Conservation (phyloP, 1,140 invertebrate species). For the Manduca sexta region DNA sequence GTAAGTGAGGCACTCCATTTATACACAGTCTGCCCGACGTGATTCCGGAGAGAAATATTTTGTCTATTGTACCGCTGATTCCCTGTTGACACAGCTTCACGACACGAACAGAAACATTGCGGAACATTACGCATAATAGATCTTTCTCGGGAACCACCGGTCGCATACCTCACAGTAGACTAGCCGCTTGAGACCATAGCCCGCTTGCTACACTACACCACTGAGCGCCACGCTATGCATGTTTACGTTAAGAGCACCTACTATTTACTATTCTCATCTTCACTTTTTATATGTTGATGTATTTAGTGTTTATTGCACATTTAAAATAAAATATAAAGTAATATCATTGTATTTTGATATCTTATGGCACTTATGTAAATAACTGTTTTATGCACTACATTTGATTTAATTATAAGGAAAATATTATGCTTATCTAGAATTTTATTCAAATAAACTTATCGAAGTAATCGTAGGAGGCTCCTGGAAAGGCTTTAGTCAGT, state of each 20-base stretch:
- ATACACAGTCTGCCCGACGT: slow-evolving; percentile 70
- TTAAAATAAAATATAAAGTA: slow-evolving; percentile 19
- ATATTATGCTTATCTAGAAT: not conserved
- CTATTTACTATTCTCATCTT: slow-evolving; percentile 20
- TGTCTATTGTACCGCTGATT: slow-evolving; percentile 68
- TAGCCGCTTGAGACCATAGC: slow-evolving; percentile 60
- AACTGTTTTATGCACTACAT: not conserved
- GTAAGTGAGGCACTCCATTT: slow-evolving; percentile 73
- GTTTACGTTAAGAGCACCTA: slow-evolving; percentile 65
- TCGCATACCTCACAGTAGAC: slow-evolving; percentile 57
- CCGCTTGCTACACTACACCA: slow-evolving; percentile 8
- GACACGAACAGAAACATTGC: slow-evolving; percentile 54
- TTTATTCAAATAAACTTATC: slow-evolving; percentile 23
- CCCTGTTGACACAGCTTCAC: slow-evolving; percentile 57
- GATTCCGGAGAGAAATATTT: slow-evolving; percentile 73
- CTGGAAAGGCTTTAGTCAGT: slow-evolving; percentile 49
- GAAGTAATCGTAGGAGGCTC: slow-evolving; percentile 41
- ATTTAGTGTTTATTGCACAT: slow-evolving; percentile 51
- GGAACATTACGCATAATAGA: slow-evolving; percentile 70
- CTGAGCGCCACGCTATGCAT: slow-evolving; percentile 63
- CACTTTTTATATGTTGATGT: slow-evolving; percentile 39
- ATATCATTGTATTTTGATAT: slow-evolving; percentile 9
- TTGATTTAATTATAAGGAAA: not conserved
- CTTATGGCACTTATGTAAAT: slow-evolving; percentile 15
- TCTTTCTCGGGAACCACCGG: slow-evolving; percentile 70